phyloP scores from a whole-genome alignment of 2,888 invertebrate species.

The Podabrus alpinus region DNA sequence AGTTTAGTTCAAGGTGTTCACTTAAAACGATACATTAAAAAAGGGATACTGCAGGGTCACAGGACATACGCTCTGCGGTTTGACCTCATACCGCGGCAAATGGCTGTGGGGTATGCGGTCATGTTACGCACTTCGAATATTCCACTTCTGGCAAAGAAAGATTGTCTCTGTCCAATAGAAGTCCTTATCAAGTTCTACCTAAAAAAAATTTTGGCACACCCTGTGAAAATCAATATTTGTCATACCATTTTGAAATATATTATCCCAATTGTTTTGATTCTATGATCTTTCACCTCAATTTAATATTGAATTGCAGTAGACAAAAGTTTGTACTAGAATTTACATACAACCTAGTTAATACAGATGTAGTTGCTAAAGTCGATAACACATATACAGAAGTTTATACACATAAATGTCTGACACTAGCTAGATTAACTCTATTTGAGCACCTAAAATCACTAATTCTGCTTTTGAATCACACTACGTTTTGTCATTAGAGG shows the following conservation, averaged over 20 bases:
- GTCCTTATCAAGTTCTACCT: conserved; percentile 1
- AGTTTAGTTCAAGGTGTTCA: conserved; percentile 26
- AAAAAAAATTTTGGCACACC: not conserved
- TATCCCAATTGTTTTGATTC: not conserved
- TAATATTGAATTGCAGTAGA: not conserved
- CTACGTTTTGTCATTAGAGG: not conserved
- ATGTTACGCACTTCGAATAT: conserved; percentile 28
- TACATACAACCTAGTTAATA: not conserved
- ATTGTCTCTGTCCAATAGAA: conserved; percentile 16
- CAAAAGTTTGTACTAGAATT: not conserved
- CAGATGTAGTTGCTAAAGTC: not conserved
- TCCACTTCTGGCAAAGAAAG: conserved; percentile 22
- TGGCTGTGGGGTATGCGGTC: conserved; percentile 29
- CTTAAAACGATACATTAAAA: conserved; percentile 27
- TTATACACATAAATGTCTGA: not conserved
- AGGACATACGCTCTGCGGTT: conserved; percentile 31
- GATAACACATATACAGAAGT: not conserved
- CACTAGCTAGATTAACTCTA: not conserved
- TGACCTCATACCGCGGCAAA: conserved; percentile 27
- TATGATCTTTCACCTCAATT: not conserved
- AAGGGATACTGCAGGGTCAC: conserved; percentile 27
- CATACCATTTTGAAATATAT: too few relatives aligned
- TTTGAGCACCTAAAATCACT: not conserved
- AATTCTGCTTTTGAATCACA: not conserved
- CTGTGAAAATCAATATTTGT: not conserved